These are phyloP conservation scores for Crioceris asparagi DNA, from an alignment of 2,888 invertebrate genomes.

Conservation along the genomic window DNA sequence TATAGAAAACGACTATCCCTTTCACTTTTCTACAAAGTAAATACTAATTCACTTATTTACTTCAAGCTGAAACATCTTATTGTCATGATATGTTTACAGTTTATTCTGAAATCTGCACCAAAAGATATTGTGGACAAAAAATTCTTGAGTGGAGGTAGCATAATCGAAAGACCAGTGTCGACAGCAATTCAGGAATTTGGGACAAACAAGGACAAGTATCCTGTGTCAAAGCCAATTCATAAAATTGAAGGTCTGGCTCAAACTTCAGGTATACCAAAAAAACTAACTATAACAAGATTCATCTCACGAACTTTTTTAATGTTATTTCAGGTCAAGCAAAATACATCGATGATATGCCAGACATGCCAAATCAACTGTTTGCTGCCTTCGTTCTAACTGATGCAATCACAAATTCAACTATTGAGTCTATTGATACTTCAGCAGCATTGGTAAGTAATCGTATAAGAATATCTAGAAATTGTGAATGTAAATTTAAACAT, in stretches of 20 bases:
- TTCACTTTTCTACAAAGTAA: conserved; percentile 72
- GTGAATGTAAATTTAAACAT: too few species aligned
- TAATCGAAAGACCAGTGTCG: conserved; percentile 44
- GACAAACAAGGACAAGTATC: conserved; percentile 49
- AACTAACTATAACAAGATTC: too few species aligned
- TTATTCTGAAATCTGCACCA: conserved; percentile 38
- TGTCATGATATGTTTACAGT: too few species aligned
- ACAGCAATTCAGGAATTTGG: conserved; percentile 49
- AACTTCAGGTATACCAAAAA: conserved; percentile 45
- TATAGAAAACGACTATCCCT: conserved; percentile 62
- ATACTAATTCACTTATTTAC: too few species aligned
- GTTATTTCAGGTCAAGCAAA: conserved; percentile 57
- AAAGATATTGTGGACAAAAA: conserved; percentile 29
- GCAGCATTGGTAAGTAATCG: conserved; percentile 50
- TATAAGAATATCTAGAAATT: too few species aligned
- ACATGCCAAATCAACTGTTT: conserved; percentile 54
- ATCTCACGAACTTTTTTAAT: too few species aligned
- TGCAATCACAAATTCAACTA: conserved; percentile 43
- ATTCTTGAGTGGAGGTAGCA: conserved; percentile 39
- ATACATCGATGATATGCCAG: conserved; percentile 65
- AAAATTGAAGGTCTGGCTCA: conserved; percentile 51
- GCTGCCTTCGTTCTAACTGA: conserved; percentile 58
- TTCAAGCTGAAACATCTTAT: too few species aligned
- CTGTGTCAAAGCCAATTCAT: conserved; percentile 50
- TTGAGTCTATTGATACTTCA: conserved; percentile 50